Base-by-base conservation (phyloP, 2,888 invertebrate species). In the Brenthis hecate region DNA sequence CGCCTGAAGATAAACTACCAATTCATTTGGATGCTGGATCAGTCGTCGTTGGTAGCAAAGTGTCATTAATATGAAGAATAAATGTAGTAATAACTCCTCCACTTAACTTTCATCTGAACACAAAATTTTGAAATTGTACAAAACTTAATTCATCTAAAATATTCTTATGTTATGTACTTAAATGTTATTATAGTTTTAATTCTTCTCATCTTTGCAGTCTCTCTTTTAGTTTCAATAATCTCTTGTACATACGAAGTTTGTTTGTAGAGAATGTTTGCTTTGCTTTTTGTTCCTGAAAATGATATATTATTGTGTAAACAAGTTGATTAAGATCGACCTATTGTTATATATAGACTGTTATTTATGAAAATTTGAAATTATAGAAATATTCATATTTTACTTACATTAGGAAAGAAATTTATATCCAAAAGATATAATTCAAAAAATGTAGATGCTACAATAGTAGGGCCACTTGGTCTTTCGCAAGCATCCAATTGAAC, bases 401-500 rank as follows among this genome's bases (percentile, higher is more conserved):
- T 87, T 78, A 91, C 91, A 76, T 84, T 70, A 48, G 87, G 85
- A 77, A 87, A 89, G 73, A 89, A 90, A 57, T 83, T 79, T 57
- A 88, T 80, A 58, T 88, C 86, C 71, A 90, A 70, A 0, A 88
- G 63, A 54, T 81, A 78, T 32, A 91, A 81, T 65, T 88, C 87
- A 76, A 81, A 82, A 70, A 88, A 86, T 73, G 91, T 91, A 58
- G 86, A 81, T 2, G 76, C 84, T 2, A 88, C 76, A 63, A 91
- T 85, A 3, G 87, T 76, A 0, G 91, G 88, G 0, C 91, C 91
- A 14, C 80, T 77, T 69, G 80, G 84, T 43, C 86, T 84, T 71
- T 91, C 91, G 62, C 83, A 86, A 0, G 90, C 87, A 81, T 91
- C 89, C 11, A 91, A 71, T 56, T 88, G 82, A 0, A 88, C 78